These are phyloP conservation scores for Petroica traversi DNA, from an alignment of 2,113 vertebrate species.

Conservation along the genomic window DNA sequence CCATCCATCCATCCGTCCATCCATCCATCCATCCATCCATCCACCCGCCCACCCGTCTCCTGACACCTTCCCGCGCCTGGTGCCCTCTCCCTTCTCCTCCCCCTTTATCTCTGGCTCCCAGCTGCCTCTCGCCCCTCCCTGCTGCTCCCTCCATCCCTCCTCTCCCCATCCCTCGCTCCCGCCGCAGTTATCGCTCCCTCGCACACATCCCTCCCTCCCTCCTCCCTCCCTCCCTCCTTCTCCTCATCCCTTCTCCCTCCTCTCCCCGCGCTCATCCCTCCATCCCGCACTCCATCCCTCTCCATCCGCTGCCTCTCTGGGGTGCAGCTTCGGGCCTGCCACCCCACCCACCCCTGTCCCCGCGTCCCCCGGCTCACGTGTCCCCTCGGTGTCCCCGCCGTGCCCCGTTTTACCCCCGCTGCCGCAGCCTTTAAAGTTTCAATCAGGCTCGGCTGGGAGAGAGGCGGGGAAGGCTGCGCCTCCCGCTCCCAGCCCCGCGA, in stretches of 20 bases:
- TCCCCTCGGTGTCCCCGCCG: not conserved
- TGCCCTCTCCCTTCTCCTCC: not conserved
- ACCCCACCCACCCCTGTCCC: rapidly evolving
- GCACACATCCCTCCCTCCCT: not conserved
- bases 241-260: not conserved
- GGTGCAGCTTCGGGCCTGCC: not conserved
- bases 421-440: constrained; percentile 61
- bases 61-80: not conserved
- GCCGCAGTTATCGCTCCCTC: not conserved
- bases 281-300: not conserved
- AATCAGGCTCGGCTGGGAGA: constrained; percentile 27
- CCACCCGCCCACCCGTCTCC: rapidly evolving
- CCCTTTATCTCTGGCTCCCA: constrained; percentile 36
- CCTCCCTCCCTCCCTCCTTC: not conserved
- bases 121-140: not conserved
- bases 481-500: constrained; percentile 41
- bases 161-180: not conserved
- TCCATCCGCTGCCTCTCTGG: not conserved
- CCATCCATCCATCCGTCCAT: not conserved
- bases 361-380: not conserved
- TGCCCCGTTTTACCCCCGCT: not conserved
- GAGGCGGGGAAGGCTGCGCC: constrained; percentile 14
- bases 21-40: not conserved
- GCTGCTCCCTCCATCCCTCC: not conserved
- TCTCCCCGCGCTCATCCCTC: not conserved